These are phyloP conservation scores for Drosophila obscura DNA, from an alignment of 1,140 invertebrate species.

Conservation along the genomic window DNA sequence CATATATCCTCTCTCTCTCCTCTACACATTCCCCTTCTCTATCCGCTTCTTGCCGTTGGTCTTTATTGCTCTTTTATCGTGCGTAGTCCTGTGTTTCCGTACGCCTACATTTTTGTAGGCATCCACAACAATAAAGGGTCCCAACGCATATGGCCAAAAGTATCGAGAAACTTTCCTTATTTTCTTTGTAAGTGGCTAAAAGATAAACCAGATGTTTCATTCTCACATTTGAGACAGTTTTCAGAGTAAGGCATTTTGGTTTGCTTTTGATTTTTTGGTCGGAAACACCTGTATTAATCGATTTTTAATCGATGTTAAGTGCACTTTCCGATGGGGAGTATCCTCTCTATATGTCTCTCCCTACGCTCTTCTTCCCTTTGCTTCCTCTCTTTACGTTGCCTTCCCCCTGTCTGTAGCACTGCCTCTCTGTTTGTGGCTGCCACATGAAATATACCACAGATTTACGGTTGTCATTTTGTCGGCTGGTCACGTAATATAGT, in stretches of 20 bases:
- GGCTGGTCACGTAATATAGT: conserved; percentile 73
- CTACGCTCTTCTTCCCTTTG: too few species aligned
- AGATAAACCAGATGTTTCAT: conserved; percentile 44
- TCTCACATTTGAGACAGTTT: too few species aligned
- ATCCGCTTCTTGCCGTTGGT: conserved; percentile 13
- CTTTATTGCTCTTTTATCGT: conserved; percentile 20
- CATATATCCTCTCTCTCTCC: conserved; percentile 6
- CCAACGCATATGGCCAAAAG: conserved; percentile 33
- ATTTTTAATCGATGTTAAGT: too few species aligned
- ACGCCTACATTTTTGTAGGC: conserved; percentile 35
- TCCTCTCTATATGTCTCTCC: too few species aligned
- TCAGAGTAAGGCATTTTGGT: not conserved
- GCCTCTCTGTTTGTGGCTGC: conserved; percentile 15
- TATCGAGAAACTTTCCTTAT: not conserved
- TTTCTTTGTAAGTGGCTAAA: not conserved
- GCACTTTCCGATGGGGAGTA: too few species aligned
- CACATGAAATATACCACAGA: conserved; percentile 78
- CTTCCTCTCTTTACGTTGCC: too few species aligned
- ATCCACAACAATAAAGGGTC: conserved; percentile 22
- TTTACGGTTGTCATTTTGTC: conserved; percentile 76
- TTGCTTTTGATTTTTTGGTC: not conserved
- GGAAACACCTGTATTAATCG: too few species aligned
- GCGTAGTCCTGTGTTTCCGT: not conserved
- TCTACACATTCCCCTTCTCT: conserved; percentile 9
- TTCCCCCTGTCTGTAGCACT: conserved; percentile 2